A percentile compares a stretch with the other conserved stretches of the same genome.
Conservation (phyloP, 2,888 invertebrate species). For the Azorinus chamasolen region DNA sequence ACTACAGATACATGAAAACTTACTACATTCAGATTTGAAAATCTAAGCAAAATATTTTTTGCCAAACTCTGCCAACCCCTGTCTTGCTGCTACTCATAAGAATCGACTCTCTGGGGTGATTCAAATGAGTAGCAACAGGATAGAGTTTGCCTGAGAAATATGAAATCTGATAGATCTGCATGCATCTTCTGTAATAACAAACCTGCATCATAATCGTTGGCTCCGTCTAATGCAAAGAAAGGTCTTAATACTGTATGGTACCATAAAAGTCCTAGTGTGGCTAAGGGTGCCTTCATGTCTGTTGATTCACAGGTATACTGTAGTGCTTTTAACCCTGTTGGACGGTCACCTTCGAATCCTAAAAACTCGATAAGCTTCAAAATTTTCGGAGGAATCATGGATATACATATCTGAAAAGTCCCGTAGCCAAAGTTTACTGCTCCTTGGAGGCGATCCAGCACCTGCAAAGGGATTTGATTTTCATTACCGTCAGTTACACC, state of each 20-base stretch:
- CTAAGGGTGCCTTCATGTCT: constrained; percentile 91
- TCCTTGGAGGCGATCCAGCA: constrained; percentile 89
- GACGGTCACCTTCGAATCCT: constrained; percentile 90
- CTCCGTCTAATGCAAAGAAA: constrained; percentile 90
- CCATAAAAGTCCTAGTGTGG: constrained; percentile 90
- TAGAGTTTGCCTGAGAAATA: too few relatives aligned
- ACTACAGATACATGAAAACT: too few relatives aligned
- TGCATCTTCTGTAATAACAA: constrained; percentile 19
- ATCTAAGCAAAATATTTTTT: too few relatives aligned
- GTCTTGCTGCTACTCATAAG: too few relatives aligned
- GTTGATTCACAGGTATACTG: constrained; percentile 89
- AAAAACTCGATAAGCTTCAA: constrained; percentile 89
- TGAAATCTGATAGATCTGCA: too few relatives aligned
- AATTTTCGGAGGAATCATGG: constrained; percentile 89
- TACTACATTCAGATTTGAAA: too few relatives aligned
- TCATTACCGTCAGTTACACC: constrained; percentile 70
- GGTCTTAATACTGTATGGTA: constrained; percentile 91
- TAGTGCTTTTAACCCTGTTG: constrained; percentile 88
- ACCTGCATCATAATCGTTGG: constrained; percentile 88
- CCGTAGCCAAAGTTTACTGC: constrained; percentile 91
- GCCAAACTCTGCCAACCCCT: too few relatives aligned
- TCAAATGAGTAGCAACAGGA: too few relatives aligned
- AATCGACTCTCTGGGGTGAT: too few relatives aligned
- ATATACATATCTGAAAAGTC: constrained; percentile 90
- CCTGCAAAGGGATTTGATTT: constrained; percentile 79